Evolutionary conservation across 2,113 vertebrate genomes (phyloP).

Genomic region (Microtus montanus): DNA sequence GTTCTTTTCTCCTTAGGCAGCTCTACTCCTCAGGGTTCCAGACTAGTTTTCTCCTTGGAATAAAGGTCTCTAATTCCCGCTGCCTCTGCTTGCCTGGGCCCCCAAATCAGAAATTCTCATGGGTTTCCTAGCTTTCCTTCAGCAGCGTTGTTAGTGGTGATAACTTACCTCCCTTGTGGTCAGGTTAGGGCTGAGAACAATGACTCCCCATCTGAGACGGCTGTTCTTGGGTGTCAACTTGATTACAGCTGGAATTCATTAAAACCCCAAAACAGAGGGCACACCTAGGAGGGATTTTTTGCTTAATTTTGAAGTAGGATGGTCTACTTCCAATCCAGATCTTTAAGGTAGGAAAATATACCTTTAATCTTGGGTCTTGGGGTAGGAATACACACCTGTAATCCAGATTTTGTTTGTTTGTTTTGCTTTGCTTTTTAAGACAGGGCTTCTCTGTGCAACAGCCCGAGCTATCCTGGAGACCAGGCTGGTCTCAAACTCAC

Average conservation of each 20-base stretch:
- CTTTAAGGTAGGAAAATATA: background rate
- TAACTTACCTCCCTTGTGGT: background rate
- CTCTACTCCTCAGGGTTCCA: too few species aligned
- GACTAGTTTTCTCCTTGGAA: too few species aligned
- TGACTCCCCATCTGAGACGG: background rate
- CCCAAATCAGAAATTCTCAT: background rate
- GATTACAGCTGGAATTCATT: background rate
- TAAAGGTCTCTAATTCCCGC: too few species aligned
- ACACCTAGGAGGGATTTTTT: background rate
- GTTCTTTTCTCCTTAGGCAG: too few species aligned
- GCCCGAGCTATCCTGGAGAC: too few species aligned
- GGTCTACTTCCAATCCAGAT: background rate
- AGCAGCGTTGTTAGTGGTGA: background rate
- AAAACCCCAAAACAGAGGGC: background rate
- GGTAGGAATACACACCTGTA: background rate
- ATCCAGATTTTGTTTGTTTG: background rate
- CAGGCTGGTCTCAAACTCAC: too few species aligned
- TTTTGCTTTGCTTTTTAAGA: too few species aligned
- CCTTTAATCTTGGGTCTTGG: background rate
- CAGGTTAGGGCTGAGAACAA: background rate
- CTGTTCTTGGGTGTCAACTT: background rate
- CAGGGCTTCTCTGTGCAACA: too few species aligned
- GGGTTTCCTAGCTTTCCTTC: background rate
- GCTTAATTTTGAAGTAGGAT: background rate
- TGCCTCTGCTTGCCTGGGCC: too few species aligned